These are phyloP conservation scores for Lasioglossum malachurum DNA, from an alignment of 2,888 invertebrate genomes.

Conservation along the genomic window DNA sequence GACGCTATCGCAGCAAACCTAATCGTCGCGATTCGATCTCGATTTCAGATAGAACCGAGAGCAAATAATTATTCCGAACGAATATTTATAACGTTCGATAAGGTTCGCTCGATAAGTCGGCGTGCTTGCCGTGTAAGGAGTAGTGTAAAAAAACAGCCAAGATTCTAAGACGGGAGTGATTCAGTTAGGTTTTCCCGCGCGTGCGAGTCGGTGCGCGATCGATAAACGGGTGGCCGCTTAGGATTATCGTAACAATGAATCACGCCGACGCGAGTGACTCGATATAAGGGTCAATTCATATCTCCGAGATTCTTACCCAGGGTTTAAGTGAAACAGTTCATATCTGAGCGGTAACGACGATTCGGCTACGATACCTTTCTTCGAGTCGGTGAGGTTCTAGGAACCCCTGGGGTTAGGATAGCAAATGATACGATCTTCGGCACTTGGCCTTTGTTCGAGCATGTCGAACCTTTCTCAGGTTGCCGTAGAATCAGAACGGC, in stretches of 20 bases:
- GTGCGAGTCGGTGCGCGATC: background rate
- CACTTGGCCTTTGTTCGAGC: too few relatives aligned
- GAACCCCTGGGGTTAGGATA: too few relatives aligned
- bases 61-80: background rate
- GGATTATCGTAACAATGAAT: background rate
- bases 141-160: background rate
- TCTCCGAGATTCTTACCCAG: too few relatives aligned
- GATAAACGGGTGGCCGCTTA: background rate
- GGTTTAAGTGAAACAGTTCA: too few relatives aligned
- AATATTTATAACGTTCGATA: conserved; percentile 36
- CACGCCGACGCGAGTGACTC: too few relatives aligned
- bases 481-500: too few relatives aligned
- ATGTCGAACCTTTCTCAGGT: too few relatives aligned
- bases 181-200: background rate
- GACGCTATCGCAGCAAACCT: background rate
- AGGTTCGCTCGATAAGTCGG: background rate
- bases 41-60: conserved; percentile 41
- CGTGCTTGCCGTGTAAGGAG: background rate
- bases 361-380: too few relatives aligned
- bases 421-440: too few relatives aligned
- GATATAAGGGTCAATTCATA: too few relatives aligned
- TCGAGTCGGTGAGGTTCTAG: too few relatives aligned
- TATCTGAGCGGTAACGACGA: too few relatives aligned
- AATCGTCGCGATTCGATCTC: background rate
- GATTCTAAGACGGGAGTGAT: background rate